phyloP scores from a whole-genome alignment of 92 coral and sea anemone species.

The Blastomussa wellsi region DNA sequence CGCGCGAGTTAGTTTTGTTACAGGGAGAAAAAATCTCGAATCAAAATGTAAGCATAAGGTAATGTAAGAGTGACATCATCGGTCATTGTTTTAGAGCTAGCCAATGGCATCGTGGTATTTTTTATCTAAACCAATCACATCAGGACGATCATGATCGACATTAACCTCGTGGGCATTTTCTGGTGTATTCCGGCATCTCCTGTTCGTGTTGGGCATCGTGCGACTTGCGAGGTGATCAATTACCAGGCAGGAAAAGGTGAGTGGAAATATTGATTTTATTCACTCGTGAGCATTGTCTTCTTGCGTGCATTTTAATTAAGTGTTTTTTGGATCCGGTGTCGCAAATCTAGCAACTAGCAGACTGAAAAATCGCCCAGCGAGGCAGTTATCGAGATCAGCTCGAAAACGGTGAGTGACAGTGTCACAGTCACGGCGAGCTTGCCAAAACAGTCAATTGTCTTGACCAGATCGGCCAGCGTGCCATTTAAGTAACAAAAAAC shows the following conservation, averaged over 20 bases:
- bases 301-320: constrained; percentile 8
- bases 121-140: too few species aligned
- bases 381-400: neutral
- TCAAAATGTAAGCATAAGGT: constrained; percentile 3
- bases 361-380: constrained; percentile 10
- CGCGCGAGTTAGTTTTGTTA: constrained; percentile 16
- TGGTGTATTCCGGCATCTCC: too few species aligned
- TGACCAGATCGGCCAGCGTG: constrained; percentile 20
- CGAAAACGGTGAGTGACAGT: neutral
- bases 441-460: neutral
- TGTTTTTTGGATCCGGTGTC: constrained; percentile 26
- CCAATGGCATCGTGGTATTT: too few species aligned
- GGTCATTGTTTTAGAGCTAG: constrained; percentile 20
- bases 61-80: constrained; percentile 29
- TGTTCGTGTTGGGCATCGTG: too few species aligned
- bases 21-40: constrained; percentile 18
- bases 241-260: neutral
- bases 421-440: neutral
- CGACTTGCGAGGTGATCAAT: too few species aligned
- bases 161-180: too few species aligned
- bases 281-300: constrained; percentile 9
- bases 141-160: too few species aligned
- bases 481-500: constrained; percentile 7
- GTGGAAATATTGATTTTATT: constrained; percentile 17
- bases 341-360: constrained; percentile 30